A percentile compares a stretch with the other conserved stretches of the same genome.
phyloP scores from a whole-genome alignment of 2,113 vertebrate genomes.

The Coptodon rendalli region DNA sequence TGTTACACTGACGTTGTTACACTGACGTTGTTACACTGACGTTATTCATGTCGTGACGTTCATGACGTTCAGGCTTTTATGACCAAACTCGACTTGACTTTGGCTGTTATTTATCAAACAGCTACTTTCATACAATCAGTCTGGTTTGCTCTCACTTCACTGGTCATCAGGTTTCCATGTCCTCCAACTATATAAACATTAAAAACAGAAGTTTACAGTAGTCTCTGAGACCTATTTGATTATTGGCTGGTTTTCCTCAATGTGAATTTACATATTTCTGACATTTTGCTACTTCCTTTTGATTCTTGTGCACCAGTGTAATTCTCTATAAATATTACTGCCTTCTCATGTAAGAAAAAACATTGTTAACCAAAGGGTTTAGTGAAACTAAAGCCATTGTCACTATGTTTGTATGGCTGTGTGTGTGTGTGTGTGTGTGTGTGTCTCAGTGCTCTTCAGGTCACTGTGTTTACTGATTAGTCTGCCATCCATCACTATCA shows the following conservation, averaged over 20 bases:
- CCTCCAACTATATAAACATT: neutral
- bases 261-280: neutral
- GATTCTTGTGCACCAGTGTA: neutral
- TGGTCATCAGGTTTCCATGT: neutral
- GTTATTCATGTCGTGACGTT: neutral
- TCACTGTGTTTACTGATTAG: constrained; percentile 37
- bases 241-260: neutral
- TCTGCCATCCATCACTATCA: constrained; percentile 47
- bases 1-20: neutral
- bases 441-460: neutral
- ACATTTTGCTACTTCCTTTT: neutral
- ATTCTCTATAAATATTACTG: neutral
- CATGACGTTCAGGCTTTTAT: neutral
- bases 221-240: neutral
- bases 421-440: neutral
- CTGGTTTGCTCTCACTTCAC: neutral
- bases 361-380: neutral
- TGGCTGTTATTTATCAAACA: neutral
- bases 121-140: neutral
- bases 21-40: neutral
- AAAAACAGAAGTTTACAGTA: neutral
- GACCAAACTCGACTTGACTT: fast-evolving
- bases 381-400: neutral
- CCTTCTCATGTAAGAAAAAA: neutral
- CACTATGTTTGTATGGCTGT: neutral